Base-by-base conservation (phyloP, 2,888 invertebrate species). In the Aricia artaxerxes region DNA sequence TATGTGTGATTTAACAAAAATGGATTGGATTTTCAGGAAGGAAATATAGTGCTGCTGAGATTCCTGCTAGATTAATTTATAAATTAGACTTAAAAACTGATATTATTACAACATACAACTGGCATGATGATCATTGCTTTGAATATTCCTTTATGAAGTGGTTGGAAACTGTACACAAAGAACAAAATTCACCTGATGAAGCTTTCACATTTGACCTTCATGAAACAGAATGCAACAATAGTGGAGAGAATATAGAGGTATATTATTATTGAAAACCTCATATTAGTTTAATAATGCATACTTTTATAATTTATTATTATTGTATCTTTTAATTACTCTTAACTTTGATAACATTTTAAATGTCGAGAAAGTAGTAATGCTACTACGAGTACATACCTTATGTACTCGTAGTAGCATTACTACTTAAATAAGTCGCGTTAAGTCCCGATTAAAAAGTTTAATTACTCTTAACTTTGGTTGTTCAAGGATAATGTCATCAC, bases 51-150 rank as follows among this genome's bases (percentile, higher is more conserved):
- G 89, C 95, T 83, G 88, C 96, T 64, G 97, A 97, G 91, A 85
- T 97, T 82, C 96, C 97, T 80, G 95, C 96, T 13, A 89, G 95
- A 81, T 95, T 96, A 80, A 92, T 96, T 79, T 96, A 95, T 87
- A 90, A 91, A 80, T 86, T 95, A 77, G 90, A 95, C 89, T 86
- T 95, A 73, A 85, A 86, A 72, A 85, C 85, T 83, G 81, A 88
- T 80, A 83, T 81, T 81, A 82, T 95, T 80, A 85, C 82, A 83
- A 84, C 87, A 64, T 91, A 85, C 85, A 83, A 83, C 83, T 96
- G 90, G 91, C 85, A 83, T 80, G 80, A 82, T 79, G 80, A 83
- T 44, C 82, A 87, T 80, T 82, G 86, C 80, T 85, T 86, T 82
- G 82, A 86, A 78, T 81, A 85, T 80, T 80, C 84, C 73, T 61